These are phyloP conservation scores for Ptilodon capucinus DNA, from an alignment of 2,888 invertebrate genomes.

Conservation along the genomic window DNA sequence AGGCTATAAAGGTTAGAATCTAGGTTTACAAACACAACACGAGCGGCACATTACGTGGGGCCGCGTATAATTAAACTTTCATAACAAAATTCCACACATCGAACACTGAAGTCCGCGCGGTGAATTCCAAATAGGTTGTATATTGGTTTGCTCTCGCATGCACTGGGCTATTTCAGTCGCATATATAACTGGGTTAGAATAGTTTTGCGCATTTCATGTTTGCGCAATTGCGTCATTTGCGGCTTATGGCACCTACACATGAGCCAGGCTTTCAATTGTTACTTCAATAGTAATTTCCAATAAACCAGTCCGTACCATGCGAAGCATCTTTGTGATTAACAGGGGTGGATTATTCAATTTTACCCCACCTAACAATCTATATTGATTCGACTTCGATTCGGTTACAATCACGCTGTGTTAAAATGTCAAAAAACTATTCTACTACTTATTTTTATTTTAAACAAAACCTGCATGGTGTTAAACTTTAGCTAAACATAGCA, in stretches of 20 bases:
- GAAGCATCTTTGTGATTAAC: too few relatives aligned
- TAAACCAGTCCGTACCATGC: too few relatives aligned
- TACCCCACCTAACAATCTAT: too few relatives aligned
- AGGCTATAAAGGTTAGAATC: background rate
- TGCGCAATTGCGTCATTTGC: slow-evolving; percentile 19
- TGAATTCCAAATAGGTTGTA: slow-evolving; percentile 25
- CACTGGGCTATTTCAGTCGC: slow-evolving; percentile 49
- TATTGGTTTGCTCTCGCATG: slow-evolving; percentile 28
- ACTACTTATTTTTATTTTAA: too few relatives aligned
- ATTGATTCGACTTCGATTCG: too few relatives aligned
- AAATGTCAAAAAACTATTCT: too few relatives aligned
- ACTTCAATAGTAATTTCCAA: too few relatives aligned
- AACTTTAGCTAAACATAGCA: too few relatives aligned
- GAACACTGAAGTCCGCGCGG: slow-evolving; percentile 8
- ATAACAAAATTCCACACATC: slow-evolving; percentile 15
- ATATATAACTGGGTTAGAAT: slow-evolving; percentile 62
- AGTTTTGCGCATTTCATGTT: slow-evolving; percentile 40
- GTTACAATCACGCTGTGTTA: too few relatives aligned
- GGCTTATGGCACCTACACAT: slow-evolving; percentile 12
- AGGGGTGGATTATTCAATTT: too few relatives aligned
- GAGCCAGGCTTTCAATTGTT: slow-evolving; percentile 2
- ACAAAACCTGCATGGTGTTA: too few relatives aligned
- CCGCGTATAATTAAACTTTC: slow-evolving; percentile 16
- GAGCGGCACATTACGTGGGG: background rate
- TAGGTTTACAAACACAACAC: background rate